Base-by-base conservation (phyloP, 1,140 invertebrate species). In the Caenorhabditis latens region DNA sequence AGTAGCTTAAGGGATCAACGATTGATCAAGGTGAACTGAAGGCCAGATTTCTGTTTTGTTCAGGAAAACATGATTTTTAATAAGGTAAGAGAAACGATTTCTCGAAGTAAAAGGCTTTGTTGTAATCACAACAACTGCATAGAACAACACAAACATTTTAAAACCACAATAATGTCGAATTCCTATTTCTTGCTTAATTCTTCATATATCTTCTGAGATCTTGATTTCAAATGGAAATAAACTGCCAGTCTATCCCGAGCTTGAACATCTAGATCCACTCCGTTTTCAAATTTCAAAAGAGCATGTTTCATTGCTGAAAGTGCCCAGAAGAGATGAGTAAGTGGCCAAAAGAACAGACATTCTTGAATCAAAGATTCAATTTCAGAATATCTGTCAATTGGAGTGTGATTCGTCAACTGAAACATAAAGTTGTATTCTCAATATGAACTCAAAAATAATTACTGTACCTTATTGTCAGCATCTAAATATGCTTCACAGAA, bases 401-500 rank as follows among this genome's bases (percentile, higher is more conserved):
- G 61, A 63, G 14, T 63, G 14, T 63, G 61, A 14, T 63, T 63
- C n/a, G 40, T 63, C 5, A 63, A 8, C 61, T 40, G 21, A 63
- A 63, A 63, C 8, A 63, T 53, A 13, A 63, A 63, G 5, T 19
- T 13, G 13, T 32, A 21, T 58, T 58, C 11, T 40, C 0, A 53
- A 0, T 53, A 14, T 53, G 5, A 53, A 1, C 11, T 53, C 2
- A 3, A 53, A 53, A 53, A 53, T 2, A 0, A 2, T 32, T 32
- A 58, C 6, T 32, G 24, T 32, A 71, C 65, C 65, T 71, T 71
- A 46, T 71, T 71, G 46, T 71, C 65, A 71, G 65, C 65, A 71
- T 71, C 71, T 8, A 79, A 6, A 32, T 79, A 79, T 11, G 71
- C 71, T 79, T 48, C 71, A 79, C 71, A 79, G 21, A 79, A 79